These are phyloP conservation scores for Zoanthus gigantus DNA, from an alignment of 92 coral and sea anemone species.

Conservation along the genomic window DNA sequence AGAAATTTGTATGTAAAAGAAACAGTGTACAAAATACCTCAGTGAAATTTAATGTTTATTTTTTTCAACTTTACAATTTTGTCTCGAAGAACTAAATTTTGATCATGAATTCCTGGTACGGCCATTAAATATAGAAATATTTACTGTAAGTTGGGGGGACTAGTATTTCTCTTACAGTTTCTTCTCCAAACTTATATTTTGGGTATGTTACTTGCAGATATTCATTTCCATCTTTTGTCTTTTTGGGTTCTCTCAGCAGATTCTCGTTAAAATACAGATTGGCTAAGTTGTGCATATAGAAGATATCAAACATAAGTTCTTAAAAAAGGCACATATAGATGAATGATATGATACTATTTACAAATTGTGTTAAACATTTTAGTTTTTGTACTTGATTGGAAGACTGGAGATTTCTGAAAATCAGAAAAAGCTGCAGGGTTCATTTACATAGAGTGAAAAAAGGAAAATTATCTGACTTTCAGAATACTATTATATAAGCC, in stretches of 20 bases:
- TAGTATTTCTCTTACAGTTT: constrained; percentile 37
- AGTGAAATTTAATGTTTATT: background rate
- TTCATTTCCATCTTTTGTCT: constrained; percentile 57
- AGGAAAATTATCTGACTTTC: background rate
- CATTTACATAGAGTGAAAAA: background rate
- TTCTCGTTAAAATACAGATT: constrained; percentile 65
- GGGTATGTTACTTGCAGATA: constrained; percentile 61
- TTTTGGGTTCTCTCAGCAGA: constrained; percentile 50
- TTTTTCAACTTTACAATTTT: background rate
- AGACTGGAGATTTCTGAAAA: background rate
- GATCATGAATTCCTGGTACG: background rate
- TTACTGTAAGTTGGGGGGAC: constrained; percentile 48
- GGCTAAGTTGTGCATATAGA: constrained; percentile 57
- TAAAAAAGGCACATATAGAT: background rate
- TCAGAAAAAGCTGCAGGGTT: background rate
- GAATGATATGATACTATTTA: background rate
- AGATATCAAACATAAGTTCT: background rate
- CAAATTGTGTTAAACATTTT: background rate
- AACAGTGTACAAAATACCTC: background rate
- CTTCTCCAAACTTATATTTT: constrained; percentile 53
- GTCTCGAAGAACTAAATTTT: background rate
- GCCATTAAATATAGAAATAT: constrained; percentile 8
- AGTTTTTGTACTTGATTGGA: background rate
- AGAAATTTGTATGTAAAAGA: background rate
- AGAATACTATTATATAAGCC: background rate